phyloP scores from a whole-genome alignment of 2,797 vertebrate genomes.

The Mormyrus proboscirostris region DNA sequence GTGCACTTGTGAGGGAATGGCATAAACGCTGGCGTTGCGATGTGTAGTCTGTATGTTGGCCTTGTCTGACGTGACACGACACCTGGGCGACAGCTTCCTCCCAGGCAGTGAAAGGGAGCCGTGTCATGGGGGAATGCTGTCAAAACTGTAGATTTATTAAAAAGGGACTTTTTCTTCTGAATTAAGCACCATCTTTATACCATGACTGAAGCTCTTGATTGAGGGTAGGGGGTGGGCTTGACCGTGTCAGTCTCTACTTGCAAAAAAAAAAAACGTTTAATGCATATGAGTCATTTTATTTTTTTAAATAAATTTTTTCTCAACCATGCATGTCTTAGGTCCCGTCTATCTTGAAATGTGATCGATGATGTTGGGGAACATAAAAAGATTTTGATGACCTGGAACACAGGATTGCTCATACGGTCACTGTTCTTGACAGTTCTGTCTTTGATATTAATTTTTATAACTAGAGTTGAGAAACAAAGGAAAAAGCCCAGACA shows the following conservation, averaged over 20 bases:
- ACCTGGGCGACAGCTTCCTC: background rate
- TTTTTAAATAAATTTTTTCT: conserved; percentile 7
- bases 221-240: background rate
- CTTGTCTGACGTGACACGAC: background rate
- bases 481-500: background rate
- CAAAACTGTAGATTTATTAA: background rate
- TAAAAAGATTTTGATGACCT: background rate
- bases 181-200: background rate
- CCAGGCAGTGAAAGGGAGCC: background rate
- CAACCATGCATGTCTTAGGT: background rate
- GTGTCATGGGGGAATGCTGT: background rate
- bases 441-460: background rate
- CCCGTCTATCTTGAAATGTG: background rate
- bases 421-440: background rate
- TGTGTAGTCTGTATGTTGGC: background rate
- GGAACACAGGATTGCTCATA: background rate
- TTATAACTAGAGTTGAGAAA: background rate
- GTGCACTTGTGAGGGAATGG: background rate
- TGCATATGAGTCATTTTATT: background rate
- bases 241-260: background rate
- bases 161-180: conserved; percentile 6
- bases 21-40: background rate
- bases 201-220: background rate
- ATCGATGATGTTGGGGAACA: background rate
- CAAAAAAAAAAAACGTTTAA: background rate